Percentiles rank a stretch among this genome's conserved stretches.
Conservation (phyloP, 1,140 invertebrate species). For the Subanguina moxae region DNA sequence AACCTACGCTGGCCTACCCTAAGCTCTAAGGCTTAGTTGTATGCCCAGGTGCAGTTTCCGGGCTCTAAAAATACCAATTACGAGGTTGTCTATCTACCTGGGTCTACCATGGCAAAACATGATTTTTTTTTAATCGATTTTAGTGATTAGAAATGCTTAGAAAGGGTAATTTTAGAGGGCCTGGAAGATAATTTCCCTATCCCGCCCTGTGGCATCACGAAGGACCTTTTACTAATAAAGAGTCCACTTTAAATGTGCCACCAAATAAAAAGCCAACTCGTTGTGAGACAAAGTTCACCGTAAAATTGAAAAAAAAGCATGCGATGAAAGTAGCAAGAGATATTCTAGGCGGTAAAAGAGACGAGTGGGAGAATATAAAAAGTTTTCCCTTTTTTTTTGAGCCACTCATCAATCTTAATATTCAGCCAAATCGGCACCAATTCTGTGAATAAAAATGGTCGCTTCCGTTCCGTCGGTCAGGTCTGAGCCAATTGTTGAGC, state of each 20-base stretch:
- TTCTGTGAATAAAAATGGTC: slow-evolving; percentile 2
- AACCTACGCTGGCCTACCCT: too few relatives aligned
- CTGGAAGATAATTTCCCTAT: too few relatives aligned
- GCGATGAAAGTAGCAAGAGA: background rate
- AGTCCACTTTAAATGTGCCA: background rate
- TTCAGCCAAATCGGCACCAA: background rate
- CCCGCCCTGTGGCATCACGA: too few relatives aligned
- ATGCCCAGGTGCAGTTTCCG: too few relatives aligned
- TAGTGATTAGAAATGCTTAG: too few relatives aligned
- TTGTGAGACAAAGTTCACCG: background rate
- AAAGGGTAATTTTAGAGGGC: too few relatives aligned
- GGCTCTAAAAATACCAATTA: too few relatives aligned
- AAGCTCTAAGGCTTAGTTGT: too few relatives aligned
- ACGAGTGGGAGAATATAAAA: background rate
- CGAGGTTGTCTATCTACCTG: too few relatives aligned
- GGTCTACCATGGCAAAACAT: too few relatives aligned
- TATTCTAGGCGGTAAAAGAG: background rate
- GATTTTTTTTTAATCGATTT: too few relatives aligned
- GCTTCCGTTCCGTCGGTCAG: background rate
- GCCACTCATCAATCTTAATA: background rate
- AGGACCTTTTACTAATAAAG: too few relatives aligned
- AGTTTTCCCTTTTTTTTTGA: background rate
- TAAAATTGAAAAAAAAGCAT: slow-evolving; percentile 2
- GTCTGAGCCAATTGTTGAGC: background rate
- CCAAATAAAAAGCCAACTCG: slow-evolving; percentile 1